phyloP scores from a whole-genome alignment of 1,140 invertebrate genomes.

The Diuraphis noxia region DNA sequence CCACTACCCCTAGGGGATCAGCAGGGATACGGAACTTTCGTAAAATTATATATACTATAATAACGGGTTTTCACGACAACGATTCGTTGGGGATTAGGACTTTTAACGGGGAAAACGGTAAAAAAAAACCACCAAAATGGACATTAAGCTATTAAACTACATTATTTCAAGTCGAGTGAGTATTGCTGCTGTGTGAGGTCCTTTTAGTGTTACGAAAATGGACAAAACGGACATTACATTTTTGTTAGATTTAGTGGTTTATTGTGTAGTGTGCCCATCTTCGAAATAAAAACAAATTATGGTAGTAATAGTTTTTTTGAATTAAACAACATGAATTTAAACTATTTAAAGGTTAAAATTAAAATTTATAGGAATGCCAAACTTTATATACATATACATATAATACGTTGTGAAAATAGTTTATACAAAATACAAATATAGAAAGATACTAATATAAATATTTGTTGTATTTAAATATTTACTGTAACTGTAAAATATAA shows the following conservation, averaged over 20 bases:
- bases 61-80: slow-evolving; percentile 34
- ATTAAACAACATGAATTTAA: neutral
- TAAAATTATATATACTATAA: slow-evolving; percentile 49
- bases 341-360: neutral
- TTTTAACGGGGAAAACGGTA: slow-evolving; percentile 40
- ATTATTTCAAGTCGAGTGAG: slow-evolving; percentile 15
- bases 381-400: neutral
- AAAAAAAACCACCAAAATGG: slow-evolving; percentile 16
- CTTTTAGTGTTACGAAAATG: slow-evolving; percentile 23
- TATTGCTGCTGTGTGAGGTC: neutral
- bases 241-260: slow-evolving; percentile 14
- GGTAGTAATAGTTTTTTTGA: neutral
- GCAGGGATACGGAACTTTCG: slow-evolving; percentile 29
- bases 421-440: neutral
- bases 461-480: too few species aligned
- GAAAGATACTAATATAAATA: too few species aligned
- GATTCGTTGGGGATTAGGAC: slow-evolving; percentile 48
- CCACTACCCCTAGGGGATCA: slow-evolving; percentile 33
- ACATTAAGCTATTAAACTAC: slow-evolving; percentile 42
- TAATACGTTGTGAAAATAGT: neutral
- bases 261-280: neutral
- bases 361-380: neutral
- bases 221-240: neutral
- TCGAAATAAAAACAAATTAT: neutral
- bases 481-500: too few species aligned